These are phyloP conservation scores for Pocillopora damicornis DNA, from an alignment of 64 coral and sea anemone species.

Conservation along the genomic window DNA sequence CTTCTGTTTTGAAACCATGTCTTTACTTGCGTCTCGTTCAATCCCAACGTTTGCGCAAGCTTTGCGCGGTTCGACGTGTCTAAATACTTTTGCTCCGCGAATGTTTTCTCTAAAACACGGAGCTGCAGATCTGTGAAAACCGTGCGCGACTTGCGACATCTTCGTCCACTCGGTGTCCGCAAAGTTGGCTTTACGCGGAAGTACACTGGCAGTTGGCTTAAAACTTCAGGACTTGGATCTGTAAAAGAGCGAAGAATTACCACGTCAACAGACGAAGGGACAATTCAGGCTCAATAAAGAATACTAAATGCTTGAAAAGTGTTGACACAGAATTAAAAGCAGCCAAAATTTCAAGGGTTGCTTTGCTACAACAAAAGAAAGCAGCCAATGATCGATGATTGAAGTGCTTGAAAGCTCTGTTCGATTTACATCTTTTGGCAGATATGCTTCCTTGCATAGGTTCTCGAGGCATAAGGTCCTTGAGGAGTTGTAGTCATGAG, in stretches of 20 bases:
- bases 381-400: slow-evolving; percentile 30
- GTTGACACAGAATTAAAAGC: slow-evolving; percentile 37
- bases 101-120: slow-evolving; percentile 61
- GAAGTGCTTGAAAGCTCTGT: slow-evolving; percentile 36
- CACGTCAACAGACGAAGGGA: background rate
- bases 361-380: slow-evolving; percentile 40
- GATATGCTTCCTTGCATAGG: background rate
- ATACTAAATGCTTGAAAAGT: slow-evolving; percentile 22
- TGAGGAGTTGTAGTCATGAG: slow-evolving; percentile 27
- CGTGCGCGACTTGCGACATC: slow-evolving; percentile 61
- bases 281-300: background rate
- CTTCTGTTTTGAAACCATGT: slow-evolving; percentile 69
- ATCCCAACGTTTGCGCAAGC: slow-evolving; percentile 61
- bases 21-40: slow-evolving; percentile 69
- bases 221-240: slow-evolving; percentile 68
- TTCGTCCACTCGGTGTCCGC: slow-evolving; percentile 53
- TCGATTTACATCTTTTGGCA: background rate
- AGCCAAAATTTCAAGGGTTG: slow-evolving; percentile 29
- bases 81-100: slow-evolving; percentile 63
- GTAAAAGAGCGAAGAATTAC: background rate
- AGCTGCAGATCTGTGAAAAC: slow-evolving; percentile 70
- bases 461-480: slow-evolving; percentile 19
- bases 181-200: slow-evolving; percentile 67
- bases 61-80: slow-evolving; percentile 61
- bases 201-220: slow-evolving; percentile 60